Evolutionary conservation across 2,113 vertebrate genomes (phyloP), one percentile per base, ranked within the genome.

Genomic region (Pterocles gutturalis): DNA sequence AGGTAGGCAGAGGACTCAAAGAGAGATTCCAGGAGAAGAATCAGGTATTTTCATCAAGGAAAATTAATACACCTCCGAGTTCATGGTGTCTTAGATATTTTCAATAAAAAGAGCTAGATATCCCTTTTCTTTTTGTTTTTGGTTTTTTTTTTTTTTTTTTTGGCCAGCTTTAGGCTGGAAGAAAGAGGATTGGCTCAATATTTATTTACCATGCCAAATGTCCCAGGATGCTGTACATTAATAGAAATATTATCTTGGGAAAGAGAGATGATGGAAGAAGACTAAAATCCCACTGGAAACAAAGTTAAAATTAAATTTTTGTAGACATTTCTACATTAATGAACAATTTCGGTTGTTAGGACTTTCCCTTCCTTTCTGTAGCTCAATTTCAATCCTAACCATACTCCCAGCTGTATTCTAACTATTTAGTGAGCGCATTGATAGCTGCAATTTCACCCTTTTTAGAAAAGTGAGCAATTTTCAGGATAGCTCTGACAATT

Each of bases 381-480:
- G 43, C 33, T 87, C 12, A 34, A 48, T 81, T 91, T 95, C 69
- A 84, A 71, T 13, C 10, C 45, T 41, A 89, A 66, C 19, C 21
- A 77, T 5, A 64, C 5, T n/a, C 28, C 18, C 26, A 70, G 29
- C 26, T 43, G 38, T 3, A 28, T 65, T 54, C 25, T 62, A 54
- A 34, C 29, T 67, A 51, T 81, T 46, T 0, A 75, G 17, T 20
- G 6, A 46, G 11, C 5, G 12, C 15, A 31, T 2, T 3, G 1
- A 58, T 7, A 54, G 25, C 17, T 49, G 31, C 36, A 86, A 89
- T 26, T 64, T 51, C 9, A 34, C 16, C 13, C 20, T 71, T 71
- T 83, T 82, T 2, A 43, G 15, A 55, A 62, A 75, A 49, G 24
- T 5, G 4, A 84, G 24, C 0, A 0, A 86, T n/a, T 61, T 83